Evolutionary conservation across 2,797 vertebrate genomes (phyloP), one percentile per base, ranked within the genome.

Genomic region (Petrocephalus schoutedeni): DNA sequence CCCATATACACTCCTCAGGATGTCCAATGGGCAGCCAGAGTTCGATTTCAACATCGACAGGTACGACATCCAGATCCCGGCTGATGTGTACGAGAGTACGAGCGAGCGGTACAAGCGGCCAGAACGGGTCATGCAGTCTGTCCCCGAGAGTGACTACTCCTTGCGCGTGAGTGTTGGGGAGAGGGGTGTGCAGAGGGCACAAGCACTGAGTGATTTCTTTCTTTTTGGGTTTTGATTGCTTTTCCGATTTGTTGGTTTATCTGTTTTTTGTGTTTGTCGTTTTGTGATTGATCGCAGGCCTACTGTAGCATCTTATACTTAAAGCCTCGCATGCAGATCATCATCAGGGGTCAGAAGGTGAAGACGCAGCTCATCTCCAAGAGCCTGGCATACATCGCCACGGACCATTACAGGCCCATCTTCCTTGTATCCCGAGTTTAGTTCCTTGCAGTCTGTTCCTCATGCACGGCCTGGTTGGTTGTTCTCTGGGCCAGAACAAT

Each of bases 231-330:
- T 53, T 84, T 84, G 14, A 21, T 21, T 4, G 45, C 45, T 21
- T 82, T 49, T 82, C n/a, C 3, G 10, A 9, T n/a, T 45, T 82
- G 77, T 51, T n/a, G 5, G 9, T 85, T 51, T 49, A 49, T 41
- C 3, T 45, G 16, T 71, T 58, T 4, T 56, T 32, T 21, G 57
- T 84, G n/a, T 67, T 41, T 56, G 10, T 28, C n/a, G n/a, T 58
- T 16, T 87, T 71, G 12, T 88, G 2, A 56, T 87, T 82, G 5
- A 10, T 89, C 91, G 0, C 89, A 99, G 98, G 97, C 97, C 4
- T 99, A 99, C 54, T 98, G 97, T 94, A 97, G 97, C 85, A 97
- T 99, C 92, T 94, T 99, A 19, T 99, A 99, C 91, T 93, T 98
- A 92, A 99, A 98, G 90, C 98, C 98, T 91, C 96, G 95, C 89